Evolutionary conservation across 2,888 invertebrate species (phyloP), one percentile per base, ranked within the genome.

Genomic region (Tetanocera ferruginea): DNA sequence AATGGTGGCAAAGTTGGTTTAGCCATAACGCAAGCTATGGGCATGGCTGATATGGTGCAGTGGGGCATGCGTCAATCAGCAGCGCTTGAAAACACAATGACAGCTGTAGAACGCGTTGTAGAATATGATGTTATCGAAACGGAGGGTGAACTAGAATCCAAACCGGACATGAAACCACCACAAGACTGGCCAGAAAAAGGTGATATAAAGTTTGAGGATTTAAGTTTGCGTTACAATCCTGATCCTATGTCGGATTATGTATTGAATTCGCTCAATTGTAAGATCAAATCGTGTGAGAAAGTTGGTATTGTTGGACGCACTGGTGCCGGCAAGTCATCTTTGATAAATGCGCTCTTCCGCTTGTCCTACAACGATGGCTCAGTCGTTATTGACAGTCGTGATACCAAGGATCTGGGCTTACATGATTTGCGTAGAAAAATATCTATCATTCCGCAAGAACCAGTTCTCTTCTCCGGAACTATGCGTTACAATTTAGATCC

Each of bases 51-150:
- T n/a, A 90, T 90, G 90, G 90, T 90, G 3, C 90, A 90, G 67
- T 98, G 97, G 96, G 97, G 96, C 43, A 96, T 98, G 93, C 91
- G 97, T 3, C 97, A 98, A 88, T 96, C 96, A 83, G 96, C 97
- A 1, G 97, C 97, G 88, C 89, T 96, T 8, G 95, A 94, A 86
- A 96, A 96, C 87, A 95, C 95, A 81, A 96, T 97, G 96, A 96
- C 95, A 5, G 95, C 96, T 3, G 98, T 98, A 0, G 98, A 98
- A 90, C 92, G 93, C 82, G 92, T 93, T 80, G 90, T 94, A 79
- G 95, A 95, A 84, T 96, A 95, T 87, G 92, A 93, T 76, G 83
- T 86, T 49, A 87, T 90, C 62, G 86, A 89, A 49, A 84, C 88
- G 0, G 90, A 90, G 89, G 89, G 87, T 0, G 91, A 92, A 69